Percentiles rank a stretch among this genome's conserved stretches.
Conservation (phyloP, 2,113 vertebrate genomes). For the Stigmatopora nigra region DNA sequence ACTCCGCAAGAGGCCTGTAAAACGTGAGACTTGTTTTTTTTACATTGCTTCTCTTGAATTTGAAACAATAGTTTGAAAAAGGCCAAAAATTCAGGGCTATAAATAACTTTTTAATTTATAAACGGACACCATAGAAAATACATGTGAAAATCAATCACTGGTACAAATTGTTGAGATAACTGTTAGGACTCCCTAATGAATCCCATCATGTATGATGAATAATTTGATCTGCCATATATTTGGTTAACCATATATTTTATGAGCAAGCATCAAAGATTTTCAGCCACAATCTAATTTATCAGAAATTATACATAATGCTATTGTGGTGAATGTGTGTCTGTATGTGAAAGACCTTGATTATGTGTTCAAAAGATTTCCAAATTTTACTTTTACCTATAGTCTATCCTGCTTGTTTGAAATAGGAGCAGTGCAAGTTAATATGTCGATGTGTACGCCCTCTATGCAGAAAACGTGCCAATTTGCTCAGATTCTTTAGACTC, state of each 20-base stretch:
- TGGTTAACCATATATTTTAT: conserved; percentile 10
- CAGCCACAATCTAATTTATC: conserved; percentile 6
- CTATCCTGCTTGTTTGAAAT: no score
- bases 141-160: conserved; percentile 2
- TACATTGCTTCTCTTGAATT: conserved; percentile 12
- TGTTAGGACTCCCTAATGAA: background rate
- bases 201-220: conserved; percentile 2
- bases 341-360: background rate
- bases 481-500: background rate
- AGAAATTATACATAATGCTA: background rate
- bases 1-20: conserved; percentile 18
- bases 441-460: no score
- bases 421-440: no score
- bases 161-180: conserved; percentile 7
- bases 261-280: background rate
- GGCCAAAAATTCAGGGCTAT: no score
- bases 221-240: conserved; percentile 41
- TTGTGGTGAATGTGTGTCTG: conserved; percentile 9
- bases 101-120: no score
- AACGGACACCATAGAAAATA: conserved; percentile 11
- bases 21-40: conserved; percentile 20
- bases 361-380: background rate
- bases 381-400: no score
- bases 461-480: no score
- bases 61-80: background rate